Conservation (phyloP, 1,140 invertebrate genomes). For the Drosophila triauraria region DNA sequence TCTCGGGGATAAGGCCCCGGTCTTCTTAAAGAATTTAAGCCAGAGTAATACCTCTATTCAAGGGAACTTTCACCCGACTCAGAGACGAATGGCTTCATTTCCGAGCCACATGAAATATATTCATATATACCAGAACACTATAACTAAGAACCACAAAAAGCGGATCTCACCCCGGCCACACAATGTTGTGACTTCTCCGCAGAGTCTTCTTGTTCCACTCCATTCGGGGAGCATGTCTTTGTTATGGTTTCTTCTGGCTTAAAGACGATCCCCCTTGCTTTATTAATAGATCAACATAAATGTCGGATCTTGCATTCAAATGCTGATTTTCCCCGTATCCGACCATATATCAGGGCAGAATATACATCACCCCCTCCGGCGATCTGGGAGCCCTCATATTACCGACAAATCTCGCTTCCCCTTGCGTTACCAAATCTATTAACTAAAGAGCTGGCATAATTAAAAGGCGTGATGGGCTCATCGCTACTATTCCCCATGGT, state of each 20-base stretch:
- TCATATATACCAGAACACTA: constrained; percentile 11
- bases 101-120: constrained; percentile 8
- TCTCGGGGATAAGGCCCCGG: constrained; percentile 26
- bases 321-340: constrained; percentile 60
- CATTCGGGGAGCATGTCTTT: constrained; percentile 24
- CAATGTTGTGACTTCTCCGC: constrained; percentile 34
- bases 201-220: constrained; percentile 3
- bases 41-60: constrained; percentile 1
- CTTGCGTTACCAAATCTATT: constrained; percentile 77
- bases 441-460: constrained; percentile 82
- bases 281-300: constrained; percentile 81
- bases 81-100: constrained; percentile 26
- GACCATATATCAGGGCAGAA: constrained; percentile 45
- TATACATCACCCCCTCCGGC: constrained; percentile 7
- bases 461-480: constrained; percentile 73
- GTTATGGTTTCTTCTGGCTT: constrained; percentile 37
- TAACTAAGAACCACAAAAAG: constrained; percentile 16
- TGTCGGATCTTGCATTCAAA: constrained; percentile 69
- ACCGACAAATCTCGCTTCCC: constrained; percentile 43
- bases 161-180: constrained; percentile 17
- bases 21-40: constrained; percentile 31
- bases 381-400: constrained; percentile 41
- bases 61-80: constrained; percentile 12
- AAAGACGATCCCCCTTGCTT: constrained; percentile 47
- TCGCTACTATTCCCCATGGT: constrained; percentile 34